Evolutionary conservation across 2,888 invertebrate species (phyloP).

Genomic region (Yponomeuta malinellus): DNA sequence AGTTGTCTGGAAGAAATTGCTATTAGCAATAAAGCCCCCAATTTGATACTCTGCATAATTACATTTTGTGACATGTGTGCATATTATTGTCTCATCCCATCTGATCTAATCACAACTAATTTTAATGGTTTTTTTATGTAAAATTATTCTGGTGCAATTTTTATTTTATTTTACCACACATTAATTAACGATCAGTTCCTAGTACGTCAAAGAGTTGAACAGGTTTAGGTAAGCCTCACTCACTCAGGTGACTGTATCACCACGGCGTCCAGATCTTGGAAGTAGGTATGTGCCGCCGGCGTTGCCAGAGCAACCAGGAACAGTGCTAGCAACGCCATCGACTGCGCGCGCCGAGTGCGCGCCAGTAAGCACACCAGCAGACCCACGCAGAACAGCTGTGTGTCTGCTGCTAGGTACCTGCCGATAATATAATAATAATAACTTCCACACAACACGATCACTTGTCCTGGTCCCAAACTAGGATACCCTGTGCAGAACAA

Average conservation of each 20-base stretch:
- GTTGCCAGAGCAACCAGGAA: slow-evolving; percentile 36
- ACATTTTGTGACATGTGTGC: too few relatives aligned
- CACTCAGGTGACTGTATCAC: slow-evolving; percentile 63
- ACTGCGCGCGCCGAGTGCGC: slow-evolving; percentile 31
- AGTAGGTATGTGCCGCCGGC: slow-evolving; percentile 51
- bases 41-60: too few relatives aligned
- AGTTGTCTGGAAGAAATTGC: neutral
- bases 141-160: too few relatives aligned
- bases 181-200: too few relatives aligned
- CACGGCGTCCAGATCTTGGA: slow-evolving; percentile 50
- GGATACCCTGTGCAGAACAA: too few relatives aligned
- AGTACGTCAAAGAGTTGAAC: too few relatives aligned
- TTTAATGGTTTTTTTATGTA: too few relatives aligned
- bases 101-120: too few relatives aligned
- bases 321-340: slow-evolving; percentile 30
- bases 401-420: slow-evolving; percentile 70
- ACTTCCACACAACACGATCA: too few relatives aligned
- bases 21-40: neutral
- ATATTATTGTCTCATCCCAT: too few relatives aligned
- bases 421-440: neutral
- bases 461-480: too few relatives aligned
- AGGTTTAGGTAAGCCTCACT: slow-evolving; percentile 26
- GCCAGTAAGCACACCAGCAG: slow-evolving; percentile 47
- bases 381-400: slow-evolving; percentile 57
- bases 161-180: too few relatives aligned